Percentiles rank a stretch among this genome's conserved stretches.
phyloP scores from a whole-genome alignment of 2,888 invertebrate genomes.

The Caradrina kadenii region DNA sequence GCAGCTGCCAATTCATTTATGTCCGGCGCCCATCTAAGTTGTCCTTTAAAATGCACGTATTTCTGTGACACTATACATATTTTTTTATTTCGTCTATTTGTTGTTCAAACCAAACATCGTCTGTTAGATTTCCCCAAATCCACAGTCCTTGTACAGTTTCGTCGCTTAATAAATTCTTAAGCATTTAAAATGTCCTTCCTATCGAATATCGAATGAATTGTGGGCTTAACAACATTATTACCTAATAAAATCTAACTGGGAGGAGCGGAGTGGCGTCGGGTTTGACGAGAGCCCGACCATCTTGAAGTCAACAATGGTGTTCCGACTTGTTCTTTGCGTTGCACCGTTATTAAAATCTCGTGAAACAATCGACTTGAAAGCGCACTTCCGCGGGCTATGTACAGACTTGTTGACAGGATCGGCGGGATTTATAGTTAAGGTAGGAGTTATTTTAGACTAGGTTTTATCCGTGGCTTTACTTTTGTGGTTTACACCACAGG shows the following conservation, averaged over 20 bases:
- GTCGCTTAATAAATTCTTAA: background rate
- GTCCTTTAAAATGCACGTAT: too few species aligned
- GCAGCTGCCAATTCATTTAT: too few species aligned
- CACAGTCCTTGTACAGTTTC: background rate
- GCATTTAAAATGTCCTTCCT: background rate
- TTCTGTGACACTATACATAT: too few species aligned
- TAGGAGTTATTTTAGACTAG: constrained; percentile 25
- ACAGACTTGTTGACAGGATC: constrained; percentile 74
- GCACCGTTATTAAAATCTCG: constrained; percentile 91
- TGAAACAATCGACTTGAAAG: constrained; percentile 90
- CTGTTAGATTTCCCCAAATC: background rate
- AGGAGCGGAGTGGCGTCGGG: constrained; percentile 59
- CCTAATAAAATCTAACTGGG: constrained; percentile 79
- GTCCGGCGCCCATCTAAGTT: too few species aligned
- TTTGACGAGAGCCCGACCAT: constrained; percentile 74
- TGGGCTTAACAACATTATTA: constrained; percentile 40
- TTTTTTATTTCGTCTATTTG: too few species aligned
- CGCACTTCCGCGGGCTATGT: constrained; percentile 86
- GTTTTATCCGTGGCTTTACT: background rate
- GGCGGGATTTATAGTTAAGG: constrained; percentile 48
- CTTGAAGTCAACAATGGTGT: constrained; percentile 88
- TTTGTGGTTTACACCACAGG: background rate
- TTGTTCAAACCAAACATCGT: background rate
- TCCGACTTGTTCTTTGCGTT: constrained; percentile 87
- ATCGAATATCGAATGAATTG: constrained; percentile 49